Evolutionary conservation across 1,140 invertebrate species (phyloP).

Genomic region (Drosophila sturtevanti): DNA sequence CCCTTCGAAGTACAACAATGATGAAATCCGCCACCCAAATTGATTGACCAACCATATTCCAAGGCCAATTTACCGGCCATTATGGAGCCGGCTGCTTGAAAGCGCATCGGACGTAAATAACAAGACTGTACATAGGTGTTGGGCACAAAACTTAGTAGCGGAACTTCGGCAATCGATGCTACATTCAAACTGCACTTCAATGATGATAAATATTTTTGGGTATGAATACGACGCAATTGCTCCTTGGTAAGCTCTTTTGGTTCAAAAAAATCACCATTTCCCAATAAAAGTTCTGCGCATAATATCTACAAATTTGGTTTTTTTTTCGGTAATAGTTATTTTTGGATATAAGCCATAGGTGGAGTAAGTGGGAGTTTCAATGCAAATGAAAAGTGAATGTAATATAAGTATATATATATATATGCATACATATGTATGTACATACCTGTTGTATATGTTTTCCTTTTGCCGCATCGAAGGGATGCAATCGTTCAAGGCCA

Average conservation of each 20-base stretch:
- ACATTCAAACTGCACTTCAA: constrained; percentile 90
- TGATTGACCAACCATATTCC: constrained; percentile 93
- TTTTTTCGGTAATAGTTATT: neutral
- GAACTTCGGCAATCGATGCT: constrained; percentile 91
- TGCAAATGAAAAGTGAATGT: neutral
- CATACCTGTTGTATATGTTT: constrained; percentile 88
- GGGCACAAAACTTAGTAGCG: constrained; percentile 88
- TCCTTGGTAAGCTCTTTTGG: constrained; percentile 88
- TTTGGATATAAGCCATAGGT: constrained; percentile 2
- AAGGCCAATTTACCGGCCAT: constrained; percentile 91
- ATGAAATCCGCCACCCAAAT: constrained; percentile 95
- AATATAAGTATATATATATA: no score
- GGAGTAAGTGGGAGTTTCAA: neutral
- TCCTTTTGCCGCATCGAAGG: constrained; percentile 95
- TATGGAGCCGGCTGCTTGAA: constrained; percentile 92
- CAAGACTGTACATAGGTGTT: constrained; percentile 90
- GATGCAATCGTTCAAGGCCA: constrained; percentile 92
- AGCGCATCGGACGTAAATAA: constrained; percentile 90
- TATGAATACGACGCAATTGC: constrained; percentile 89
- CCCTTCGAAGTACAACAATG: constrained; percentile 89
- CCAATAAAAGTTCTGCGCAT: constrained; percentile 84
- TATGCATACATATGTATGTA: neutral
- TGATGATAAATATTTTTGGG: constrained; percentile 88
- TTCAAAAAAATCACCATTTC: constrained; percentile 84
- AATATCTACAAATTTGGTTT: constrained; percentile 85